These are phyloP conservation scores for Ageneiosus marmoratus DNA, from an alignment of 2,113 vertebrate genomes.

Conservation along the genomic window DNA sequence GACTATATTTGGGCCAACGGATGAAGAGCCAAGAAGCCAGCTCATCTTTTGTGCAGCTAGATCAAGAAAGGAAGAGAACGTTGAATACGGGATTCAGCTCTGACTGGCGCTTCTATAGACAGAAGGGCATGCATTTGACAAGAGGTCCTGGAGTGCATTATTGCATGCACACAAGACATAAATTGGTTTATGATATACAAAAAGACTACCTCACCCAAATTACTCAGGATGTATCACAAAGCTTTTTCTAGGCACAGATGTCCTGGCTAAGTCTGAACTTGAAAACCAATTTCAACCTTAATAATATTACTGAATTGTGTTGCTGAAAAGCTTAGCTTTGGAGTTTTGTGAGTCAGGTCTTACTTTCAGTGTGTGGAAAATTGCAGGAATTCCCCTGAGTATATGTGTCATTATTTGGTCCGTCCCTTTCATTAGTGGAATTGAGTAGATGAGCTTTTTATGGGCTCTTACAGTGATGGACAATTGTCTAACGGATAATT, in stretches of 20 bases:
- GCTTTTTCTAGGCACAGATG: background rate
- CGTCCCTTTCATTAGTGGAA: slow-evolving; percentile 16
- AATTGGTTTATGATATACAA: background rate
- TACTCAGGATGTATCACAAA: background rate
- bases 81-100: background rate
- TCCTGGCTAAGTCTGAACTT: background rate
- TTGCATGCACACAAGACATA: background rate
- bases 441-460: slow-evolving; percentile 27
- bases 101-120: slow-evolving; percentile 10
- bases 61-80: background rate
- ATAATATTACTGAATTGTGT: background rate
- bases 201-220: background rate
- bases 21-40: background rate
- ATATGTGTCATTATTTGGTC: background rate
- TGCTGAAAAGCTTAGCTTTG: background rate
- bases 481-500: background rate
- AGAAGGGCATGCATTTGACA: background rate
- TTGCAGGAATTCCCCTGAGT: background rate
- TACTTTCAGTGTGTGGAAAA: background rate
- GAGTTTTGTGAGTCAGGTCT: background rate
- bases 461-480: background rate
- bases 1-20: background rate
- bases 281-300: background rate
- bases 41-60: slow-evolving; percentile 3
- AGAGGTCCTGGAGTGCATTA: background rate